Conservation (phyloP, 2,888 invertebrate genomes). For the Heliconius sara region DNA sequence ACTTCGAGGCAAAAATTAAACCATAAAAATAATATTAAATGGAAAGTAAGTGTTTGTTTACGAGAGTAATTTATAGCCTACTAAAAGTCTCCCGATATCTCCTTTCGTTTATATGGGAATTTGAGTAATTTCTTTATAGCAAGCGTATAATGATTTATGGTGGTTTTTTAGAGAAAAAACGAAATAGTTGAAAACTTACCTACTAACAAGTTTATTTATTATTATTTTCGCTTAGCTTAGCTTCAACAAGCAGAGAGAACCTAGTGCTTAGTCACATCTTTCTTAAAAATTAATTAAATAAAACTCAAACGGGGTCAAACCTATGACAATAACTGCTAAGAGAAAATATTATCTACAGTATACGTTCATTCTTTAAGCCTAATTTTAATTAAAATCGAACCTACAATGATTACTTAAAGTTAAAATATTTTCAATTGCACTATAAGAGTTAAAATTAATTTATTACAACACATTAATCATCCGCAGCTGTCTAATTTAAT, state of each 20-base stretch:
- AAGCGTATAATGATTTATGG: background rate
- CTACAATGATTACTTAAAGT: background rate
- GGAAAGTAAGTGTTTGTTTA: slow-evolving; percentile 8
- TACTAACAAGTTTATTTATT: too few relatives aligned
- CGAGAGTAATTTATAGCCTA: slow-evolving; percentile 13
- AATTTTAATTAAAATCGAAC: background rate
- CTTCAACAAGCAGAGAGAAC: too few relatives aligned
- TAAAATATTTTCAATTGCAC: background rate
- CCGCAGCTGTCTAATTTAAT: background rate
- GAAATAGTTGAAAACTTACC: background rate
- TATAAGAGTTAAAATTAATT: background rate
- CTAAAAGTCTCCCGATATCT: background rate
- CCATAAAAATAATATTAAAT: background rate
- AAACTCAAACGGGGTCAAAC: too few relatives aligned
- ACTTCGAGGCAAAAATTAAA: background rate
- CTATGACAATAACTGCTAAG: too few relatives aligned
- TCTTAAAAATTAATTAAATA: too few relatives aligned
- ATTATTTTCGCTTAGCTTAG: too few relatives aligned
- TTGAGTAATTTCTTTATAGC: background rate
- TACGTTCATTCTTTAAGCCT: too few relatives aligned
- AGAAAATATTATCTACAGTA: too few relatives aligned
- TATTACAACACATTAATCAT: slow-evolving; percentile 1
- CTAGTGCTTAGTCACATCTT: too few relatives aligned
- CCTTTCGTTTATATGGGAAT: background rate
- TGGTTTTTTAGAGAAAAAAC: background rate